phyloP scores from a whole-genome alignment of 1,140 invertebrate species.

The Metopolophium dirhodum region DNA sequence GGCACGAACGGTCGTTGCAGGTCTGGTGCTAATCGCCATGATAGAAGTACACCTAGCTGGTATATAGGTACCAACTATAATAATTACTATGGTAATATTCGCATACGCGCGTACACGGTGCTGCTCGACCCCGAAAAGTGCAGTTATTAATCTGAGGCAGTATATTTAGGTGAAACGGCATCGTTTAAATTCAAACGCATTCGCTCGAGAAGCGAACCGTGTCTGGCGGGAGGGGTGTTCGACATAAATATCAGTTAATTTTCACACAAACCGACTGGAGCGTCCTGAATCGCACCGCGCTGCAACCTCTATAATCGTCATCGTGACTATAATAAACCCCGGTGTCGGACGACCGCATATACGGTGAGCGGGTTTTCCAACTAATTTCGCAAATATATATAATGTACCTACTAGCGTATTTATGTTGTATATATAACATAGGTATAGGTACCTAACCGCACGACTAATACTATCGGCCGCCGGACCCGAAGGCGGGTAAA shows the following conservation, averaged over 20 bases:
- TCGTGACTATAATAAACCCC: neutral
- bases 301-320: neutral
- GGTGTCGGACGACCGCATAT: neutral
- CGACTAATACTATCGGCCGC: neutral
- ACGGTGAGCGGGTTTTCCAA: neutral
- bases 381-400: neutral
- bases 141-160: neutral
- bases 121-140: neutral
- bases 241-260: conserved; percentile 11
- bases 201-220: too few species aligned
- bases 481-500: neutral
- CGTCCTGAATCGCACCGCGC: neutral
- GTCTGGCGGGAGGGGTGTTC: neutral
- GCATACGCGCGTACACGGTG: neutral
- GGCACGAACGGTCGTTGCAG: neutral
- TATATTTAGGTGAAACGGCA: neutral
- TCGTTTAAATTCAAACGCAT: neutral
- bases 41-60: too few species aligned
- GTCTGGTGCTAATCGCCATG: too few species aligned
- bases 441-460: neutral
- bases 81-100: neutral
- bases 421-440: too few species aligned
- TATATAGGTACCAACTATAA: neutral
- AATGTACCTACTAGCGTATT: neutral
- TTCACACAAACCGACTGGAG: neutral